Conservation (phyloP, 2,113 vertebrate genomes). For the Ochotona princeps region DNA sequence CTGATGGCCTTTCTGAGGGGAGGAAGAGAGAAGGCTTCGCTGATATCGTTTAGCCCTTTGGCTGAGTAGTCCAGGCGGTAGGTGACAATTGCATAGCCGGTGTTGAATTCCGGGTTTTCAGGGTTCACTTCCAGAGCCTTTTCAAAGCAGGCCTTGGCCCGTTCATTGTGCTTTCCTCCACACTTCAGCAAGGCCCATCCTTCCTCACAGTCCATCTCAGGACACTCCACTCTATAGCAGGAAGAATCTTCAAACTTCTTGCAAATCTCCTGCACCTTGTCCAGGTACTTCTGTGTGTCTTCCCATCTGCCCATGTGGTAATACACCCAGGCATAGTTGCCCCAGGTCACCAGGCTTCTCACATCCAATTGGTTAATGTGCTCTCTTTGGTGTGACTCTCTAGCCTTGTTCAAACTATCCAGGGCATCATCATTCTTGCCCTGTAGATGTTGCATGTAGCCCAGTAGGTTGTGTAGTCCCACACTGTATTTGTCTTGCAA, state of each 20-base stretch:
- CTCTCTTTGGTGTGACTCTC: too few species aligned
- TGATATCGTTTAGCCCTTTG: accelerated
- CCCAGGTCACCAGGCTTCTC: conserved; percentile 82
- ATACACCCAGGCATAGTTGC: conserved; percentile 82
- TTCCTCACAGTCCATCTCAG: conserved; percentile 85
- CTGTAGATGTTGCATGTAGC: too few species aligned
- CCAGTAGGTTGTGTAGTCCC: too few species aligned
- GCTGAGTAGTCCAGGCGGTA: conserved; percentile 78
- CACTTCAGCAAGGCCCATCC: conserved; percentile 88
- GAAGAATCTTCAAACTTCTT: conserved; percentile 47
- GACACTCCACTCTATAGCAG: conserved; percentile 65
- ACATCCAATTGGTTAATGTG: too few species aligned
- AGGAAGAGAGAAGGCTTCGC: neutral
- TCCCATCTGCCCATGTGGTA: conserved; percentile 81
- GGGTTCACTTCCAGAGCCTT: conserved; percentile 84
- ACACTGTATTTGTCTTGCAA: too few species aligned
- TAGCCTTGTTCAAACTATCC: too few species aligned
- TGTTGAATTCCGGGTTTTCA: conserved; percentile 83
- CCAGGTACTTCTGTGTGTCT: conserved; percentile 82
- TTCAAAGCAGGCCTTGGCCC: conserved; percentile 85
- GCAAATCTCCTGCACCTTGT: conserved; percentile 80
- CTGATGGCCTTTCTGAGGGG: conserved; percentile 79
- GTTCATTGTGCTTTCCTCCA: conserved; percentile 73
- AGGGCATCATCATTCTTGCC: too few species aligned
- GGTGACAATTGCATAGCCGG: conserved; percentile 83